Conservation (phyloP, 2,113 vertebrate genomes). For the Philantomba maxwellii region DNA sequence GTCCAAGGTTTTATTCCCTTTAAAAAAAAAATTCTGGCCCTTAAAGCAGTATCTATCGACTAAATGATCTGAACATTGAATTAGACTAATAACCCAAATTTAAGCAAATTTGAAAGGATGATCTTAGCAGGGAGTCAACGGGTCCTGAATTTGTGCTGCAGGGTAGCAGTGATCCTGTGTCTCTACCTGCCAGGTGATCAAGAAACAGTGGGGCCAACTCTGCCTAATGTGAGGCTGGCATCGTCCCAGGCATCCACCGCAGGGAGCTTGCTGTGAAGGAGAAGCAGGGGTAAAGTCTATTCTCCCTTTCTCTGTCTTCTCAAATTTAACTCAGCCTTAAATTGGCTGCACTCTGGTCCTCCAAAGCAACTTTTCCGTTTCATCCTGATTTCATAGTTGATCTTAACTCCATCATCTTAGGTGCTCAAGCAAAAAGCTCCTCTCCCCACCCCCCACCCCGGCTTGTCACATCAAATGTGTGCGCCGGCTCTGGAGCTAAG, state of each 20-base stretch:
- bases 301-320: not conserved
- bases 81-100: not conserved
- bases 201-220: not conserved
- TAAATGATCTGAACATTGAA: not conserved
- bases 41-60: conserved; percentile 8
- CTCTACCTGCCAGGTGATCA: not conserved
- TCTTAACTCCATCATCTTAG: not conserved
- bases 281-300: not conserved
- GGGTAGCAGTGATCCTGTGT: not conserved
- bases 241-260: not conserved
- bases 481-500: no score
- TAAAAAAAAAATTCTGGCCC: not conserved
- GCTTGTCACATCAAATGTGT: fast-evolving
- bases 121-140: not conserved
- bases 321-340: not conserved
- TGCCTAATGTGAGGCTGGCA: fast-evolving
- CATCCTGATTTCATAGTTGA: not conserved
- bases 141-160: not conserved
- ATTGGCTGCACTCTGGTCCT: not conserved
- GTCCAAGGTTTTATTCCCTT: not conserved
- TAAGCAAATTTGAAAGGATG: conserved; percentile 29
- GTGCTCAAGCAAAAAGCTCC: no score
- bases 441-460: not conserved
- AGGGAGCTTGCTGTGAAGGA: not conserved
- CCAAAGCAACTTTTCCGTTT: not conserved